Conservation (phyloP, 1,140 invertebrate genomes). For the Pentalonia nigronervosa region DNA sequence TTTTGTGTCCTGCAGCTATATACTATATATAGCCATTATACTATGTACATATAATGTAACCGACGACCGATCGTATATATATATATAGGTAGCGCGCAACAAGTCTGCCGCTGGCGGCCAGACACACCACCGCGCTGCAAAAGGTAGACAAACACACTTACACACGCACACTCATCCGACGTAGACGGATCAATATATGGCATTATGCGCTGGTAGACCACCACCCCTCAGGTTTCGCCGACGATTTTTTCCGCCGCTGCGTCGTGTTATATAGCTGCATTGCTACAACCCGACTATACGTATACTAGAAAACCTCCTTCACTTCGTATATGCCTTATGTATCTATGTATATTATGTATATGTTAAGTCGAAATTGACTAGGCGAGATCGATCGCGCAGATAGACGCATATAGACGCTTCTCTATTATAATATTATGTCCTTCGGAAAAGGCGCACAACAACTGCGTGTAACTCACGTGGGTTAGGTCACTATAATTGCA, state of each 20-base stretch:
- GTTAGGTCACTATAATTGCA: no score
- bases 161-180: neutral
- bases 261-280: conserved; percentile 7
- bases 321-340: neutral
- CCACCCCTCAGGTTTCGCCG: neutral
- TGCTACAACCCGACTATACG: conserved; percentile 29
- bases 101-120: conserved; percentile 45
- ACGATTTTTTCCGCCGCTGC: neutral
- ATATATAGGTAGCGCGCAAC: conserved; percentile 28
- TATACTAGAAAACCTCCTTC: neutral
- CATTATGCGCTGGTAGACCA: conserved; percentile 29
- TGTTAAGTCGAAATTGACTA: neutral
- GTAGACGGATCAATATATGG: conserved; percentile 50
- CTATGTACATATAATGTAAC: neutral
- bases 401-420: no score
- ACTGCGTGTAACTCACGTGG: neutral
- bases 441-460: neutral
- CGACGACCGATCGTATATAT: conserved; percentile 12
- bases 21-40: neutral
- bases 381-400: neutral
- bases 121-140: conserved; percentile 8
- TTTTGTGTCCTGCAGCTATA: neutral
- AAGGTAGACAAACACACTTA: neutral
- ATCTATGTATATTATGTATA: no score
- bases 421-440: neutral